Evolutionary conservation across 2,113 vertebrate species (phyloP).

Genomic region (Rhinopomastus cyanomelas): DNA sequence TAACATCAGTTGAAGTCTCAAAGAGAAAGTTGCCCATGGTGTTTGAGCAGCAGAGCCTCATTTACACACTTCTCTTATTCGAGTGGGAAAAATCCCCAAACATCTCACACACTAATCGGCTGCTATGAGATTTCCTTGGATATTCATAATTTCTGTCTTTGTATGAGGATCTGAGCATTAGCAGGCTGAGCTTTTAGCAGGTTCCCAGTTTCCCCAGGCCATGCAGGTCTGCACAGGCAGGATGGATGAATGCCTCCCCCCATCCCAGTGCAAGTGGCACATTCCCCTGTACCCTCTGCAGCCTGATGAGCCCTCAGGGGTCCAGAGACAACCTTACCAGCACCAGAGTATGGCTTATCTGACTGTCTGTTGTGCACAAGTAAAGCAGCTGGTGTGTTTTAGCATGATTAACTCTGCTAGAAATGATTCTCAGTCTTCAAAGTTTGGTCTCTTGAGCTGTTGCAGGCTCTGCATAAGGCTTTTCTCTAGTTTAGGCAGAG

Average conservation of each 20-base stretch:
- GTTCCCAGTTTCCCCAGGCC: neutral
- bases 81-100: fast-evolving
- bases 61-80: neutral
- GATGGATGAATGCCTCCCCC: neutral
- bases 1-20: neutral
- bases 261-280: neutral
- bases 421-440: neutral
- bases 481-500: neutral
- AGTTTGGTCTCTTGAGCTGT: neutral
- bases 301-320: neutral
- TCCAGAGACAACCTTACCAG: neutral
- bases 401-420: conserved; percentile 22
- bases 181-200: neutral
- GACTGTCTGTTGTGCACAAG: neutral
- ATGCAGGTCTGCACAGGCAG: neutral
- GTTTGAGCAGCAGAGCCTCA: neutral
- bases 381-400: conserved; percentile 32
- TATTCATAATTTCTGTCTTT: neutral
- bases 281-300: neutral
- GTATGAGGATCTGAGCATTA: neutral
- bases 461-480: neutral
- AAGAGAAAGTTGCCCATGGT: neutral
- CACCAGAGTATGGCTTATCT: neutral
- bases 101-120: neutral
- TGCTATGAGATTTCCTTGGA: neutral